These are phyloP conservation scores for Choloepus hoffmanni DNA, from an alignment of 2,113 vertebrate genomes.

Conservation along the genomic window DNA sequence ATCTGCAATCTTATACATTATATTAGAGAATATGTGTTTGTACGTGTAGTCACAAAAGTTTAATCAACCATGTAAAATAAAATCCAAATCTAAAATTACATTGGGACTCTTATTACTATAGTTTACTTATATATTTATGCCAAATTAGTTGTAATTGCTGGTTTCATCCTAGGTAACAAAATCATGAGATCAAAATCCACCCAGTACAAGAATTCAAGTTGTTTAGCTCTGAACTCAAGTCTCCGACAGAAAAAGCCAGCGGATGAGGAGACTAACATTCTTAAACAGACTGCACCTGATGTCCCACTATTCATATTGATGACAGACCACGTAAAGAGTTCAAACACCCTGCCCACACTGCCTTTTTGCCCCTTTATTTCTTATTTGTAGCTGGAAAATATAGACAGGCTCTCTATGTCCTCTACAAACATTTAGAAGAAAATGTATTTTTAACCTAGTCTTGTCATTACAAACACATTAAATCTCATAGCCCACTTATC, in stretches of 20 bases:
- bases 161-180: conserved; percentile 60
- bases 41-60: conserved; percentile 3
- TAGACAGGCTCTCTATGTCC: background rate
- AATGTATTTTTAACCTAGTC: background rate
- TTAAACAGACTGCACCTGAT: conserved; percentile 34
- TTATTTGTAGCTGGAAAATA: conserved; percentile 52
- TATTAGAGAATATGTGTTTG: conserved; percentile 40
- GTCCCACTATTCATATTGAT: background rate
- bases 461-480: conserved; percentile 32
- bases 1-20: conserved; percentile 2
- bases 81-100: conserved; percentile 44
- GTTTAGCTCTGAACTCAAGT: conserved; percentile 46
- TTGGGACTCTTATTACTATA: background rate
- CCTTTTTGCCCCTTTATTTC: background rate
- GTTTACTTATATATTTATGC: conserved; percentile 48
- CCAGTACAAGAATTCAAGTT: conserved; percentile 48
- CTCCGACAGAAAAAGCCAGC: background rate
- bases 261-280: background rate
- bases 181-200: conserved; percentile 25
- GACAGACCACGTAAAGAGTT: conserved; percentile 23
- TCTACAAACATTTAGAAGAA: conserved; percentile 59
- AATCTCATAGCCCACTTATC: background rate
- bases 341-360: background rate
- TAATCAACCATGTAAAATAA: conserved; percentile 44
- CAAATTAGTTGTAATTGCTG: conserved; percentile 31